Base-by-base conservation (phyloP, 1,140 invertebrate genomes). In the Epicauta chinensis region DNA sequence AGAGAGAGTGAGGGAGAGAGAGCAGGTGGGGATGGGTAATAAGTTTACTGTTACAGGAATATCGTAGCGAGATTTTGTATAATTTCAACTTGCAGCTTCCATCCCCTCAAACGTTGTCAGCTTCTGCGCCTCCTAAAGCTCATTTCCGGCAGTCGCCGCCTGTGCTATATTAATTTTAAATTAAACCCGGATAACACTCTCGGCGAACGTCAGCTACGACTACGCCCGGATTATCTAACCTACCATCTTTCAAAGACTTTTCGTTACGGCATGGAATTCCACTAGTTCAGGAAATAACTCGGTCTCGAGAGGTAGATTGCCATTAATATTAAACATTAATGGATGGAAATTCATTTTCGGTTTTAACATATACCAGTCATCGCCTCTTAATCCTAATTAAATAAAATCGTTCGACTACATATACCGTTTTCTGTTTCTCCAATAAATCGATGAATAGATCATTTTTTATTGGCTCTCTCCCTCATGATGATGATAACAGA, bases 161-260 rank as follows among this genome's bases (percentile, higher is more conserved):
- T 77, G 75, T 66, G 72, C 73, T 74, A 75, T 76, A 75, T 77
- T 77, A 77, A 76, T 77, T 77, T 76, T 77, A 76, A 77, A 76
- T 77, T 76, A 77, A 77, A 70, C 71, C 70, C 71, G 74, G 73
- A 75, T 76, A 74, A 72, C 65, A 65, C 66, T 67, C 70, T 60
- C 56, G 30, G 48, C 46, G 46, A 55, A 43, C 58, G 56, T 50
- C 70, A 65, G 67, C 61, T 58, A 62, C 63, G 62, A 55, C 59
- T 62, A 57, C 48, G 58, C 37, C 53, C 65, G 73, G 75, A 76
- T 77, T 75, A 77, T 77, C 75, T 73, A 64, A 67, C 66, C 63
- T 63, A 59, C 63, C 64, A 63, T 65, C 59, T 64, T 57, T 58
- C 56, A 57, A 54, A 58, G 48, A 53, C 43, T 52, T 44, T 55